Base-by-base conservation (phyloP, 2,113 vertebrate genomes). In the Pelecanus crispus region DNA sequence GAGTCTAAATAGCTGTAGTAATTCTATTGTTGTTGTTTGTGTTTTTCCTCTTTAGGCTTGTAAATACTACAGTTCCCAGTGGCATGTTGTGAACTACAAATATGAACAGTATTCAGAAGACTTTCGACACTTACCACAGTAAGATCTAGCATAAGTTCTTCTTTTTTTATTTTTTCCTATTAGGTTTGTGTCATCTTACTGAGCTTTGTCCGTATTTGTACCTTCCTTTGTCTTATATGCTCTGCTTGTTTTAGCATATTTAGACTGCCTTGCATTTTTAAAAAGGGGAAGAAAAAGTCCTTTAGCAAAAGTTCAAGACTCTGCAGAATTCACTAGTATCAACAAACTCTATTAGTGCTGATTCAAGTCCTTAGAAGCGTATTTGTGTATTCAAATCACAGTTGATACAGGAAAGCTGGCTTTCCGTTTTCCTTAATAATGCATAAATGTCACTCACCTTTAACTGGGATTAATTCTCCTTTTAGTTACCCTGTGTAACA, bases 61-160 rank as follows among this genome's bases (percentile, higher is more conserved):
- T 97, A 98, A 98, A 97, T 99, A 99, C 98, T 99, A 99, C 97
- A 99, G 98, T 97, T 99, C 99, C 87, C 99, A 99, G 56, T 99
- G 98, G 97, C 98, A 99, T 42, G 98, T 99, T 92, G 99, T 99
- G 81, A 98, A 99, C 96, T 99, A 99, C 98, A 99, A 98, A 95
- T 99, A 99, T 67, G 99, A 99, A 61, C 98, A 98, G 61, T 99
- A 99, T 86, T 99, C 99, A 70, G 99, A 99, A 97, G 99, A 99
- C 94, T 98, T 99, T 93, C 99, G 99, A 91, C 98, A 98, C 86
- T 97, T 99, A 92, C 99, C 99, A 90, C 98, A 99, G 99, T 99
- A 99, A 98, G 94, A 73, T 63, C 34, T 91, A 34, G 20, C 14
- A 59, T 13, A 65, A 75, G 40, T 86, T 94, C 19, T 78, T 15